Conservation (phyloP, 2,888 invertebrate genomes). For the Thera obeliscata region DNA sequence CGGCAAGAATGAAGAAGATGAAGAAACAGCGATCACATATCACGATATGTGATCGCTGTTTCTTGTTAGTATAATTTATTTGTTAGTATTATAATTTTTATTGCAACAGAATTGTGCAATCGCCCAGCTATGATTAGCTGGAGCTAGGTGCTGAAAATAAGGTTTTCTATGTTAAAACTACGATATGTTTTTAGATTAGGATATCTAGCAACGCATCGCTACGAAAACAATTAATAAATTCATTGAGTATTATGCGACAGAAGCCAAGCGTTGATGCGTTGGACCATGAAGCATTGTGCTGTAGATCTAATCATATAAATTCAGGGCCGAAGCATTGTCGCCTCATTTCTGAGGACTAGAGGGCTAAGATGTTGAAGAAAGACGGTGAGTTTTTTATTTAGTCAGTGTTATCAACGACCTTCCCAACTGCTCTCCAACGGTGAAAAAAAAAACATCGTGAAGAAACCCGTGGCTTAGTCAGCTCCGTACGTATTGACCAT, state of each 20-base stretch:
- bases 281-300: conserved; percentile 57
- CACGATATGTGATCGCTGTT: too few species aligned
- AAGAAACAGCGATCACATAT: too few species aligned
- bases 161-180: neutral
- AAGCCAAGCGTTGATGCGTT: conserved; percentile 61
- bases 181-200: neutral
- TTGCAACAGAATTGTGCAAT: too few species aligned
- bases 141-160: too few species aligned
- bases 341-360: conserved; percentile 51
- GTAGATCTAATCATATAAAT: conserved; percentile 52
- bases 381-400: conserved; percentile 46
- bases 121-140: too few species aligned
- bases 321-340: conserved; percentile 53
- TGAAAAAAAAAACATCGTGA: neutral
- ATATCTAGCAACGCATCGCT: conserved; percentile 21
- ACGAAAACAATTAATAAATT: conserved; percentile 45
- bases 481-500: too few species aligned
- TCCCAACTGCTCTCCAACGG: neutral
- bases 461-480: too few species aligned
- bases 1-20: too few species aligned
- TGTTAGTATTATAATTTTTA: too few species aligned
- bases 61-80: too few species aligned
- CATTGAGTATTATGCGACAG: conserved; percentile 61
- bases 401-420: too few species aligned
- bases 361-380: conserved; percentile 57